These are phyloP conservation scores for Pao palembangensis DNA, from an alignment of 2,113 vertebrate genomes.

Conservation along the genomic window DNA sequence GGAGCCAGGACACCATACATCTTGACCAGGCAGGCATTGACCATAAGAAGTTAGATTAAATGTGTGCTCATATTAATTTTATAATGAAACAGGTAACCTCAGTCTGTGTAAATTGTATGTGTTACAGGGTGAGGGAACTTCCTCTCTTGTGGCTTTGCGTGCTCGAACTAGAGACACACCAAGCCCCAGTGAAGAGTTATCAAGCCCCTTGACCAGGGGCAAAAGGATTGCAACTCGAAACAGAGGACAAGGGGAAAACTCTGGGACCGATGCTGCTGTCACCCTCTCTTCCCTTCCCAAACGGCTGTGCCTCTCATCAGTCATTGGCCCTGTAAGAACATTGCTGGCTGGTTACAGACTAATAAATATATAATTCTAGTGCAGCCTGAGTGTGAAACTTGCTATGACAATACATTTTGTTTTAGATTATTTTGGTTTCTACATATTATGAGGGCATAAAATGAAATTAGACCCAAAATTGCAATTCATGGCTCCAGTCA, in stretches of 20 bases:
- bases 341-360: not conserved
- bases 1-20: constrained; percentile 82
- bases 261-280: constrained; percentile 61
- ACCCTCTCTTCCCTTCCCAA: constrained; percentile 81
- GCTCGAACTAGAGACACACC: constrained; percentile 81
- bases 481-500: not conserved
- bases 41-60: not conserved
- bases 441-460: not conserved
- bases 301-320: constrained; percentile 82
- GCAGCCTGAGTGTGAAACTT: no score
- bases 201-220: constrained; percentile 70
- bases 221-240: constrained; percentile 84
- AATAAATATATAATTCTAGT: no score
- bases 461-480: not conserved
- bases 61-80: not conserved
- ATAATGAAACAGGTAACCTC: not conserved
- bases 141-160: constrained; percentile 65
- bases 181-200: constrained; percentile 77
- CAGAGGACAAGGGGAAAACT: constrained; percentile 80
- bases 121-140: constrained; percentile 73
- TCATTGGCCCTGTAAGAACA: constrained; percentile 80
- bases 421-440: not conserved
- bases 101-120: not conserved
- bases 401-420: not conserved
- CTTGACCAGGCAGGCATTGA: constrained; percentile 78